Evolutionary conservation across 2,113 vertebrate genomes (phyloP).

Genomic region (Hemichromis elongatus): DNA sequence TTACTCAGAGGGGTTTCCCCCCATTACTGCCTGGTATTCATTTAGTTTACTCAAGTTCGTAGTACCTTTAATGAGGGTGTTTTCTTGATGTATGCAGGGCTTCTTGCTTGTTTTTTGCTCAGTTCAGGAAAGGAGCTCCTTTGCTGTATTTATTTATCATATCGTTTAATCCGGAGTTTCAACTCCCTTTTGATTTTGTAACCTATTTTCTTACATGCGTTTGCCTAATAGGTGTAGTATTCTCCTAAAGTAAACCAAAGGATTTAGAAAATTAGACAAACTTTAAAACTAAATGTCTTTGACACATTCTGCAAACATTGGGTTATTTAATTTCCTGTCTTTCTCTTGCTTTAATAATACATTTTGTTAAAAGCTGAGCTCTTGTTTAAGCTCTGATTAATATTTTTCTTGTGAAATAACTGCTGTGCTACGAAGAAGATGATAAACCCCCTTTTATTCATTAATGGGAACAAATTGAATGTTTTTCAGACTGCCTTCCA

Average conservation of each 20-base stretch:
- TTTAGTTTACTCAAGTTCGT: constrained; percentile 2
- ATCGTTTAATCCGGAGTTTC: accelerated
- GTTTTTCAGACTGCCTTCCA: not conserved
- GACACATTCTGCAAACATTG: not conserved
- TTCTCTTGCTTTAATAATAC: not conserved
- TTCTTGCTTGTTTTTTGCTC: not conserved
- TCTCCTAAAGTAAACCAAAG: not conserved
- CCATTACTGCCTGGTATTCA: not conserved
- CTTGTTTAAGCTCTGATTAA: not conserved
- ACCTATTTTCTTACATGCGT: not conserved
- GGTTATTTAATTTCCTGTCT: not conserved
- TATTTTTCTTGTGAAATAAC: not conserved
- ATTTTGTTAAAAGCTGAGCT: not conserved
- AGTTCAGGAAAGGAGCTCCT: not conserved
- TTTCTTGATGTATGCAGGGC: constrained; percentile 3
- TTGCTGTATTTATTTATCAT: not conserved
- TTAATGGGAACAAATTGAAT: not conserved
- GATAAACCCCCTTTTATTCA: not conserved
- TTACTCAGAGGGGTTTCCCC: constrained; percentile 17
- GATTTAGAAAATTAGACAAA: not conserved
- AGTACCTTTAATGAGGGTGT: constrained; percentile 24
- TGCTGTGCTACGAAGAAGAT: not conserved
- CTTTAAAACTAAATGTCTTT: not conserved
- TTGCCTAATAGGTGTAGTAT: not conserved
- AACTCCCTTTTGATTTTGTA: not conserved